Conservation (phyloP, 2,113 vertebrate genomes). For the Nothocercus julius region DNA sequence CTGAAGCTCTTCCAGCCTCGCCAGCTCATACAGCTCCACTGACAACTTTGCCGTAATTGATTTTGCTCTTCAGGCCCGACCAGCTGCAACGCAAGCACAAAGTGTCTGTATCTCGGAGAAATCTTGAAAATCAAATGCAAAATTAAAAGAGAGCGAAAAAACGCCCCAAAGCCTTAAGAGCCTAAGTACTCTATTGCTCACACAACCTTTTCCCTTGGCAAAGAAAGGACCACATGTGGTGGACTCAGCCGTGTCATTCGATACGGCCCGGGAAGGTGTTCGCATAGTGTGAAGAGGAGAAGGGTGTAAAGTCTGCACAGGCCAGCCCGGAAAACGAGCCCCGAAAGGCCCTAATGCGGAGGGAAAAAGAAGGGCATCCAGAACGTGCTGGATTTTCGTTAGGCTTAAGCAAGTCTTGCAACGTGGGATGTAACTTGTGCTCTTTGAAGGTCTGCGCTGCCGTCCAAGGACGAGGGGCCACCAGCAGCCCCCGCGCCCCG, state of each 20-base stretch:
- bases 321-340: background rate
- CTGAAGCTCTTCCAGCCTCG: background rate
- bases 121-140: background rate
- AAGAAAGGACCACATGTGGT: background rate
- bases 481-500: fast-evolving
- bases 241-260: background rate
- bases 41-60: background rate
- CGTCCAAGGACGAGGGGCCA: fast-evolving
- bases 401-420: background rate
- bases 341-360: fast-evolving
- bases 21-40: background rate
- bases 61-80: background rate
- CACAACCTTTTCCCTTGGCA: background rate
- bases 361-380: background rate
- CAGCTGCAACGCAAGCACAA: background rate
- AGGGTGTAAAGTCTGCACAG: fast-evolving
- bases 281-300: background rate
- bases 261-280: background rate
- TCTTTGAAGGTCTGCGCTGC: fast-evolving
- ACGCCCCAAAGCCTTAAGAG: background rate
- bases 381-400: fast-evolving
- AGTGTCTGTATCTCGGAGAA: background rate
- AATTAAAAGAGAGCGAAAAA: background rate
- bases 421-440: background rate
- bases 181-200: background rate